Evolutionary conservation across 2,797 vertebrate species (phyloP).

Genomic region (Poecilia wingei): DNA sequence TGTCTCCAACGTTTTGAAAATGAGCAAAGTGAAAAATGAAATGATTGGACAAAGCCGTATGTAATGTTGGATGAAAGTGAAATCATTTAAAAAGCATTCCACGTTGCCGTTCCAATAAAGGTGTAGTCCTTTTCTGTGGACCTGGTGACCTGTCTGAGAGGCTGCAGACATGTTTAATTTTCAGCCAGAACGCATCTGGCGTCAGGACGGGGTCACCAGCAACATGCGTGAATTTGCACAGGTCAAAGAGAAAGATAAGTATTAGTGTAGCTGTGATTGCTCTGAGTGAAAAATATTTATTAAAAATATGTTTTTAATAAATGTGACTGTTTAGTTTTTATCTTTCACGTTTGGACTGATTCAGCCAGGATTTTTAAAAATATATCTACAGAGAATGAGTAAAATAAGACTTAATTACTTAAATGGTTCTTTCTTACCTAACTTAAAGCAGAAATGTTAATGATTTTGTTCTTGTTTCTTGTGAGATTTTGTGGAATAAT

Average conservation of each 20-base stretch:
- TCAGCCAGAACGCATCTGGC: slow-evolving; percentile 15
- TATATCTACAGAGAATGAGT: slow-evolving; percentile 31
- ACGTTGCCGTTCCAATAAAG: background rate
- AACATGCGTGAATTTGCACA: slow-evolving; percentile 35
- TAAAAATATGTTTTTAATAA: too few species aligned
- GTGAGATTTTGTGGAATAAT: slow-evolving; percentile 15
- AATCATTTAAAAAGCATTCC: background rate
- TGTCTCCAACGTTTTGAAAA: background rate
- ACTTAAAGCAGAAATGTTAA: background rate
- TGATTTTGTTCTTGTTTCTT: background rate
- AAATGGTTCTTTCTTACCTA: background rate
- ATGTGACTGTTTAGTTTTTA: background rate
- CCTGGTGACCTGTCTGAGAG: background rate
- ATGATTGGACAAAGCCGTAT: background rate
- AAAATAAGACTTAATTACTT: background rate
- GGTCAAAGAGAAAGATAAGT: slow-evolving; percentile 27
- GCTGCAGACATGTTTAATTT: slow-evolving; percentile 28
- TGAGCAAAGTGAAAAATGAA: background rate
- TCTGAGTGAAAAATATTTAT: too few species aligned
- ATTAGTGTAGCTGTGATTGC: background rate
- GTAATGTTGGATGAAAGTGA: background rate
- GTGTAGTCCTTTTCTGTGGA: slow-evolving; percentile 7
- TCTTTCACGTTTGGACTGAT: slow-evolving; percentile 29
- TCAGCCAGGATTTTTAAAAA: slow-evolving; percentile 12
- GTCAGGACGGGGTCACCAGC: slow-evolving; percentile 19